Evolutionary conservation across 2,888 invertebrate genomes (phyloP), one percentile per base, ranked within the genome.

Genomic region (Drosophila histrio): DNA sequence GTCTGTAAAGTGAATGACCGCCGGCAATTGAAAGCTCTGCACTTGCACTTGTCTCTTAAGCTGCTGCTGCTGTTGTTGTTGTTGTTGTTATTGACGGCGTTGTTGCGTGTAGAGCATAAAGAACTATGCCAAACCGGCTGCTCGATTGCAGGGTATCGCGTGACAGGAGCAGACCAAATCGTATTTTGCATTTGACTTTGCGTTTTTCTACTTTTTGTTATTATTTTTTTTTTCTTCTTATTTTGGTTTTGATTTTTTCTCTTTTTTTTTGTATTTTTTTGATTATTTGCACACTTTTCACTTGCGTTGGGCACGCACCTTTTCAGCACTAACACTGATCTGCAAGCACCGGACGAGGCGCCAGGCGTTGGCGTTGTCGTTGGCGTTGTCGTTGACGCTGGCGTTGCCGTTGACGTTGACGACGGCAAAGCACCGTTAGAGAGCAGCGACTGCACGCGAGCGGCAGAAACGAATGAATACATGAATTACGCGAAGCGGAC

Each of bases 401-500:
- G 32, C 56, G 53, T 52, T 65, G 57, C 11, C 39, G 58, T 22
- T 50, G 9, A 57, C 71, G 70, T 59, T 65, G 65, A 39, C 66
- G 72, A 62, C 76, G 72, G 69, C 61, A 71, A 76, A 60, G 53
- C 68, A 79, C 79, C 83, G 85, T 85, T 88, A 87, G 73, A 24
- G 53, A 84, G 82, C 79, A 74, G 69, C 79, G 77, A 85, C 84
- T 80, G 72, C 88, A 85, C 77, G 79, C 77, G 77, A 88, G 72
- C 69, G 73, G 68, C 76, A 65, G 76, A 73, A 80, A 80, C 82
- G 76, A 76, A 72, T 87, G 82, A 81, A 81, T 76, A 70, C 57
- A 43, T 62, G 72, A 79, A 69, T 62, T 39, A 43, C 57, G 60
- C 61, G 65, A 53, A 64, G 64, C 72, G 62, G 72, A 66, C 66